A percentile compares a stretch with the other conserved stretches of the same genome.
phyloP scores from a whole-genome alignment of 2,113 vertebrate species.

The Manacus vitellinus region DNA sequence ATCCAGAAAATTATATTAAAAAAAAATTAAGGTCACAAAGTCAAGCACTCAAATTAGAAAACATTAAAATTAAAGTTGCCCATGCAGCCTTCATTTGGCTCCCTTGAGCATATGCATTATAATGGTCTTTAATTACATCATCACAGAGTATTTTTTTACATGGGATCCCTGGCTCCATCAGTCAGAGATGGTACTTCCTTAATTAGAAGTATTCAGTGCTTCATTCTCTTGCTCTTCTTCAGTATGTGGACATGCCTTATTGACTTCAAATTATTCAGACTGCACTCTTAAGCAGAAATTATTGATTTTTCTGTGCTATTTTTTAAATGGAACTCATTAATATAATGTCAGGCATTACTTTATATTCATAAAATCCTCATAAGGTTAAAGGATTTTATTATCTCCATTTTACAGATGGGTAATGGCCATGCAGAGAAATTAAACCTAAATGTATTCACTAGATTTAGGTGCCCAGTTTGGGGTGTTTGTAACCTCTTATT shows the following conservation, averaged over 20 bases:
- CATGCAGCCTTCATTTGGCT: background rate
- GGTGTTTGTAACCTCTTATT: background rate
- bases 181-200: background rate
- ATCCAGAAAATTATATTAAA: background rate
- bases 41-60: slow-evolving; percentile 25
- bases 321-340: slow-evolving; percentile 41
- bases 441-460: background rate
- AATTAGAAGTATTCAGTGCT: background rate
- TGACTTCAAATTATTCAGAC: slow-evolving; percentile 17
- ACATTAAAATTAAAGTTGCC: background rate
- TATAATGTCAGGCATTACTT: background rate
- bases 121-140: slow-evolving; percentile 35
- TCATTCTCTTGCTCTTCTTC: background rate
- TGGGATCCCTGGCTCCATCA: background rate
- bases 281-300: background rate
- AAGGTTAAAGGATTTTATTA: slow-evolving; percentile 31
- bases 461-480: background rate
- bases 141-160: background rate
- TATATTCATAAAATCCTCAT: background rate
- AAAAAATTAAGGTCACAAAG: background rate
- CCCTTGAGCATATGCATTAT: background rate
- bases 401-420: background rate
- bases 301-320: slow-evolving; percentile 31
- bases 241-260: background rate
- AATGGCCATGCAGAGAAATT: background rate